phyloP scores from a whole-genome alignment of 2,113 vertebrate species.

The Podarcis muralis region DNA sequence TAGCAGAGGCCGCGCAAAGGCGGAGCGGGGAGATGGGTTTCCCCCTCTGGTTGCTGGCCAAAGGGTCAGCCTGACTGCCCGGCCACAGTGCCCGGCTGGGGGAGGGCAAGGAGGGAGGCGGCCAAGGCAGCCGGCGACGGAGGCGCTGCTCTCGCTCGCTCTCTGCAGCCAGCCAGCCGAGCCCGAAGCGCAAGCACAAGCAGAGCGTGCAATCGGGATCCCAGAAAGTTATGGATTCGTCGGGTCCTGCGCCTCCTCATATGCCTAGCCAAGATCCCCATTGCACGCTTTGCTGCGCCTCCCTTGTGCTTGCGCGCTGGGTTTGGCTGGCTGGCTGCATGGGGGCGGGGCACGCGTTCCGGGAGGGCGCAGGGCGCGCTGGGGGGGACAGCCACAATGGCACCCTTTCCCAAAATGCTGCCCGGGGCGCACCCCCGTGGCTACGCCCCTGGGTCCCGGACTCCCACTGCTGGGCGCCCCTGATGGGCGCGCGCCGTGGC shows the following conservation, averaged over 20 bases:
- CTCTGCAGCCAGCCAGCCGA: background rate
- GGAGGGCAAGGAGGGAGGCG: background rate
- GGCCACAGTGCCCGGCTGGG: background rate
- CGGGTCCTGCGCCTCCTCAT: background rate
- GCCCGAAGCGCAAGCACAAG: background rate
- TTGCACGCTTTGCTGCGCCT: background rate
- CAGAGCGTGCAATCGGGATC: background rate
- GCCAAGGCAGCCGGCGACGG: background rate
- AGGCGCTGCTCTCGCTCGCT: background rate
- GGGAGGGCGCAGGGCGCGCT: too few species aligned
- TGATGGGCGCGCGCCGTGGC: too few species aligned
- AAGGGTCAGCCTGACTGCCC: conserved; percentile 12
- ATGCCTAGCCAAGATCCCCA: background rate
- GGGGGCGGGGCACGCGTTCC: too few species aligned
- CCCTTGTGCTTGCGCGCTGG: background rate
- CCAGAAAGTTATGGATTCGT: background rate
- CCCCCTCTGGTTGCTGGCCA: conserved; percentile 4
- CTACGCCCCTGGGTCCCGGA: too few species aligned
- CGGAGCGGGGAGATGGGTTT: conserved; percentile 10
- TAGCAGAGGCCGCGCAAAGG: background rate
- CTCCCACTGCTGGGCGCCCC: too few species aligned
- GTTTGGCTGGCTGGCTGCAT: background rate
- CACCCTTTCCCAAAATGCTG: too few species aligned
- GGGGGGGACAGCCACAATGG: too few species aligned
- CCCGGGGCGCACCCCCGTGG: too few species aligned